Percentiles rank a stretch among this genome's conserved stretches.
Evolutionary conservation across 2,888 invertebrate species (phyloP).

Genomic region (Calameuta pallipes): DNA sequence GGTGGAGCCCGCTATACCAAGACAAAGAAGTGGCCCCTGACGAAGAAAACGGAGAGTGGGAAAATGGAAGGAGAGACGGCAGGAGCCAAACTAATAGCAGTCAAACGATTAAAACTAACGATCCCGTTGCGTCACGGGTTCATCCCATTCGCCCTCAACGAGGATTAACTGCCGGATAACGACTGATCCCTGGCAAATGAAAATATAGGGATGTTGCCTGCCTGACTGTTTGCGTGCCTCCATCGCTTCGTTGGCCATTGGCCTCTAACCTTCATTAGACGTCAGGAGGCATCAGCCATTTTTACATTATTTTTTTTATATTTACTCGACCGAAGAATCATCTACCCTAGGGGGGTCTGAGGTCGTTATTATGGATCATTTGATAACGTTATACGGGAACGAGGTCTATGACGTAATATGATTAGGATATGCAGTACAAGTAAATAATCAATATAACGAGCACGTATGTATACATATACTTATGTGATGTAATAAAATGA

Average conservation of each 20-base stretch:
- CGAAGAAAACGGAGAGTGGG: not conserved
- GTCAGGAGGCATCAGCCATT: not conserved
- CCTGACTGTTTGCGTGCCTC: conserved; percentile 2
- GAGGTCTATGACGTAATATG: not conserved
- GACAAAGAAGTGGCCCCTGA: not conserved
- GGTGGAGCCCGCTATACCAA: conserved; percentile 9
- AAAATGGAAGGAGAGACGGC: conserved; percentile 9
- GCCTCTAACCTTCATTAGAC: not conserved
- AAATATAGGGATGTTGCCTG: conserved; percentile 14
- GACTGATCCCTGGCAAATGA: conserved; percentile 30
- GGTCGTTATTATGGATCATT: not conserved
- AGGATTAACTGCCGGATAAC: conserved; percentile 44
- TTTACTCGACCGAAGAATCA: not conserved
- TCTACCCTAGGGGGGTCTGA: not conserved
- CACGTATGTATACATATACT: not conserved
- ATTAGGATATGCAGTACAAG: not conserved
- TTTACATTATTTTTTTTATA: not conserved
- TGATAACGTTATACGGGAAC: not conserved
- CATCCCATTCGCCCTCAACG: conserved; percentile 31
- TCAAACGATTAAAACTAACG: conserved; percentile 51
- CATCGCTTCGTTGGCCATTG: not conserved
- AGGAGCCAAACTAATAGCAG: conserved; percentile 43
- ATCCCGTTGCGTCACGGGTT: conserved; percentile 41
- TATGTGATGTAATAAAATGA: not conserved
- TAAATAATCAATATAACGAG: not conserved